Evolutionary conservation across 1,140 invertebrate species (phyloP).

Genomic region (Polypedilum pembai): DNA sequence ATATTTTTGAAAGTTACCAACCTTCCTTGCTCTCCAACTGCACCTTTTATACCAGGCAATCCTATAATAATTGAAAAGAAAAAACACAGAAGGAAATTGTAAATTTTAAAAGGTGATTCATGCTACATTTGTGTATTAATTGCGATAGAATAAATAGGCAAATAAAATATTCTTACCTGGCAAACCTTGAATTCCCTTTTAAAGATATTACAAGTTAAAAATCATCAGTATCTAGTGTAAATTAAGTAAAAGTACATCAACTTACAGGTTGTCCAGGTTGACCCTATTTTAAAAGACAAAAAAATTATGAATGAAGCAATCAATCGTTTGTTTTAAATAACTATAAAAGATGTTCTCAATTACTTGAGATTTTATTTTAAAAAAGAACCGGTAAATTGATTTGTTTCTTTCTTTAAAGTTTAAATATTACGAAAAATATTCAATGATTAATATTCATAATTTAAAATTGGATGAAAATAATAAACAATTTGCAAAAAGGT

Average conservation of each 20-base stretch:
- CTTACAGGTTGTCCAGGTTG: constrained; percentile 56
- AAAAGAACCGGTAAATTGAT: too few species aligned
- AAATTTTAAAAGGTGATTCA: constrained; percentile 51
- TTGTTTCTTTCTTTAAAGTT: too few species aligned
- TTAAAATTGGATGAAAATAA: too few species aligned
- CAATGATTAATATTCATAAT: too few species aligned
- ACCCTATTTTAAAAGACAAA: neutral
- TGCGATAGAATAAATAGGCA: constrained; percentile 31
- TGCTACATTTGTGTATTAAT: constrained; percentile 54
- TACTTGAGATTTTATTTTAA: neutral
- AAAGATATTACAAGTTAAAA: neutral
- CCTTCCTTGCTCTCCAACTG: constrained; percentile 62
- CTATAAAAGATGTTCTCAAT: neutral
- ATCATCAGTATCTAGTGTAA: neutral
- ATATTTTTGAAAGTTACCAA: neutral
- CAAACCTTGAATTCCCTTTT: constrained; percentile 35
- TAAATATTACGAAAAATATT: too few species aligned
- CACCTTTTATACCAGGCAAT: constrained; percentile 63
- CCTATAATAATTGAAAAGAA: constrained; percentile 51
- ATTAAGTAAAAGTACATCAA: neutral
- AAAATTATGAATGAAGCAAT: too few species aligned
- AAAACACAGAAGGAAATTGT: constrained; percentile 45
- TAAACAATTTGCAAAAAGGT: too few species aligned
- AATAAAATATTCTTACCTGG: constrained; percentile 32
- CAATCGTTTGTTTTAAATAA: too few species aligned